Base-by-base conservation (phyloP, 2,888 invertebrate species). In the Clitarchus hookeri region DNA sequence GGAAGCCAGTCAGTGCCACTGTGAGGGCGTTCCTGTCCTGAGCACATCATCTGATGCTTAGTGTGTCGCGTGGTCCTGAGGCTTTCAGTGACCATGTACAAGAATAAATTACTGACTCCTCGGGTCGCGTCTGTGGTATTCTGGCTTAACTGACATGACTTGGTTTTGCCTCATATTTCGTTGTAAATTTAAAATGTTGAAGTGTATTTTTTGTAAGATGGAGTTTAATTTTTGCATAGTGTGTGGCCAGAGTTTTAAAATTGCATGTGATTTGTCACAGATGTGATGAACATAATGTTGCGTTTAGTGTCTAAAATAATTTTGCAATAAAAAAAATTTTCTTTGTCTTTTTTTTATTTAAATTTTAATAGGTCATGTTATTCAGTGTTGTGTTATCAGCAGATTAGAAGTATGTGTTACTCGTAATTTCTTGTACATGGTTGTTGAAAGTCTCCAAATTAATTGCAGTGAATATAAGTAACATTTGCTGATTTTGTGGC, bases 1-100 rank as follows among this genome's bases (percentile, higher is more conserved):
- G 98, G 87, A 93, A 94, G 89, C 93, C 93, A 85, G 95, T 97
- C 89, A 93, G 94, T 88, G 95, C 94, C 89, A 94, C 94, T 79
- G 94, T 95, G 84, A 92, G 94, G 90, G 95, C 94, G 86, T 95
- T 94, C 90, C 92, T 95, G 89, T 92, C 93, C 84, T 94, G 90
- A 90, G 44, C 65, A 65, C 48, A 48, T 6, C 0, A 2, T 65
- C 3, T n/a, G 36, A 36, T 36, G 36, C 36, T 4, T 36, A 36
- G 19, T 65, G 65, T n/a, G 65, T 19, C 65, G 23, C 65, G 8
- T n/a, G 65, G 65, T 19, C 65, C 65, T n/a, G 65, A 65, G 65
- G 65, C 65, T n/a, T 65, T 19, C 65, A n/a, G 65, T 19, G 2
- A 65, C 65, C 65, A 65, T 65, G n/a, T 65, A 23, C 65, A 19